Evolutionary conservation across 2,113 vertebrate species (phyloP).

Genomic region (Salvator merianae): DNA sequence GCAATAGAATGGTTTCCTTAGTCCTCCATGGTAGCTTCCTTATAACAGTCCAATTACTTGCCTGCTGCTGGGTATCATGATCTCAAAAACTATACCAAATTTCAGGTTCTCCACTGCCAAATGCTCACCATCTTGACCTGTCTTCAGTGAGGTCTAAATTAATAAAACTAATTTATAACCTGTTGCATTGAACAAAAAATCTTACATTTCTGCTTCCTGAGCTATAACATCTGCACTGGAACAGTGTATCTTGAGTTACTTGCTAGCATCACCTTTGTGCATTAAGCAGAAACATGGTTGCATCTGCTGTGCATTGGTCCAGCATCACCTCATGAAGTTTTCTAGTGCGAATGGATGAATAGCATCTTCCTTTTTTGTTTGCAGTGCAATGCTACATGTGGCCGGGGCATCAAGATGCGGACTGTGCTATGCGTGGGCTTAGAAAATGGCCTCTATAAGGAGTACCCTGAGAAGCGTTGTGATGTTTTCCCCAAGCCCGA

Average conservation of each 20-base stretch:
- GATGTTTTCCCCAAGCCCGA: constrained; percentile 69
- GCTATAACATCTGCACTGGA: no score
- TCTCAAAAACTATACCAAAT: no score
- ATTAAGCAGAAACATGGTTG: not conserved
- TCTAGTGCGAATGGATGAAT: not conserved
- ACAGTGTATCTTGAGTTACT: not conserved
- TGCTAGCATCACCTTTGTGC: not conserved
- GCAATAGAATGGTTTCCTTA: no score
- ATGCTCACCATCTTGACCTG: no score
- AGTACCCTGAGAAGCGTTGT: constrained; percentile 76
- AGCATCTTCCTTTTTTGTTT: not conserved
- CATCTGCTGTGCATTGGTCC: not conserved
- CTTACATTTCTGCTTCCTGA: not conserved
- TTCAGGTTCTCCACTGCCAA: no score
- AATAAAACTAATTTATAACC: no score
- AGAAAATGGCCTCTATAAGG: constrained; percentile 77
- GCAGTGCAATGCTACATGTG: constrained; percentile 82
- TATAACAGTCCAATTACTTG: no score
- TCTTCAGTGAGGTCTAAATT: no score
- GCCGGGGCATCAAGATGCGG: constrained; percentile 75
- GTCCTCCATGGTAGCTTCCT: no score
- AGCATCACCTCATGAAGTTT: not conserved
- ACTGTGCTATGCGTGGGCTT: constrained; percentile 79
- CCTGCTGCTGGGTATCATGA: no score
- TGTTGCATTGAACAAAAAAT: no score